A percentile compares a stretch with the other conserved stretches of the same genome.
Conservation (phyloP, 2,797 vertebrate species). For the Cryptoblepharus egeriae region DNA sequence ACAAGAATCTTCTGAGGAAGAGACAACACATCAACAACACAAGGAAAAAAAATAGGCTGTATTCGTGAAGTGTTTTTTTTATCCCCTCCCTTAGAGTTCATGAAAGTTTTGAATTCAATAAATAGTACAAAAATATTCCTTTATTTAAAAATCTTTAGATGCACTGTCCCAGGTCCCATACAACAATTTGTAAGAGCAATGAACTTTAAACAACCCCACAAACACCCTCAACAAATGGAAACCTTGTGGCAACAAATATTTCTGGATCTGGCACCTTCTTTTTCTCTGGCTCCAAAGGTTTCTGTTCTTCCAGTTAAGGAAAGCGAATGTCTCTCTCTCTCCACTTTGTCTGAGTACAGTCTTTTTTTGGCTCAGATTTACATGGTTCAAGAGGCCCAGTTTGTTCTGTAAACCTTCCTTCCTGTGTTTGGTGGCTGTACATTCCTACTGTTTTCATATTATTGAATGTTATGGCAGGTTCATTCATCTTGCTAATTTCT, state of each 20-base stretch:
- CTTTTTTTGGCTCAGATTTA: constrained; percentile 69
- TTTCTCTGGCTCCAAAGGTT: constrained; percentile 41
- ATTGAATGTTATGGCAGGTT: constrained; percentile 56
- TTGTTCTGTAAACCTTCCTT: constrained; percentile 49
- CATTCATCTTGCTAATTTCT: constrained; percentile 50
- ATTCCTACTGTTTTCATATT: constrained; percentile 56
- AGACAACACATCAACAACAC: constrained; percentile 55
- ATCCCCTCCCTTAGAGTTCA: constrained; percentile 61
- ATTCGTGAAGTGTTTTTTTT: constrained; percentile 51
- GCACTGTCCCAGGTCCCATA: constrained; percentile 70
- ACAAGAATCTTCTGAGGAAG: constrained; percentile 59
- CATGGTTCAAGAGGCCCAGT: constrained; percentile 51
- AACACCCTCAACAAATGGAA: background rate
- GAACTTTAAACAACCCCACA: constrained; percentile 35
- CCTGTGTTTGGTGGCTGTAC: constrained; percentile 58
- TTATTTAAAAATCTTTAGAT: constrained; percentile 85
- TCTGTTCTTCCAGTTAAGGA: constrained; percentile 73
- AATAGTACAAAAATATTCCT: constrained; percentile 99
- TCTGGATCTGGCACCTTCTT: constrained; percentile 2
- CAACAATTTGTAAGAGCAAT: constrained; percentile 36
- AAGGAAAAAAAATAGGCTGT: constrained; percentile 42
- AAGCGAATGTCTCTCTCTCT: constrained; percentile 44
- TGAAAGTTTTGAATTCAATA: constrained; percentile 87
- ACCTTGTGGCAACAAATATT: background rate
- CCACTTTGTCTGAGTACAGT: constrained; percentile 49